A percentile compares a stretch with the other conserved stretches of the same genome.
phyloP scores from a whole-genome alignment of 1,140 invertebrate genomes.

The Apocrypta bakeri region DNA sequence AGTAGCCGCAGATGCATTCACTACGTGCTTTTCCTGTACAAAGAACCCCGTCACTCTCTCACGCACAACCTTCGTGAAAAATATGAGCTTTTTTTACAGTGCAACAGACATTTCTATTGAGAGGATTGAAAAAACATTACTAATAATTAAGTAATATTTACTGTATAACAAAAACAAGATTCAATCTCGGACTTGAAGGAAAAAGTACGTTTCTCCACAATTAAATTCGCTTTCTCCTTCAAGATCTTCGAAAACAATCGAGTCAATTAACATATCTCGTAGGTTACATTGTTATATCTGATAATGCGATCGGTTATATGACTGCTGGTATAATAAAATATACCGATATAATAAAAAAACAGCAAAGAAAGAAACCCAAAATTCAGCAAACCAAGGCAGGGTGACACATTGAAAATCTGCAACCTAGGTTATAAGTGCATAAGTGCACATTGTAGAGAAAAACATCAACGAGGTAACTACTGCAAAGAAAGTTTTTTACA shows the following conservation, averaged over 20 bases:
- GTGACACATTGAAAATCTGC: conserved; percentile 2
- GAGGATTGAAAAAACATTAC: neutral
- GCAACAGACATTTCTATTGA: neutral
- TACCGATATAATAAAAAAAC: neutral
- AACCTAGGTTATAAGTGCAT: conserved; percentile 17
- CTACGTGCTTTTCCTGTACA: conserved; percentile 74
- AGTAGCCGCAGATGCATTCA: conserved; percentile 66
- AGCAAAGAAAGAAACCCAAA: neutral
- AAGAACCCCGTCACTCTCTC: conserved; percentile 72
- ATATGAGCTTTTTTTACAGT: conserved; percentile 42
- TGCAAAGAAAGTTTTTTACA: neutral
- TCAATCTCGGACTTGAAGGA: neutral
- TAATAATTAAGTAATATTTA: no score
- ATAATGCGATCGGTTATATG: neutral
- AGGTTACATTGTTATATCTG: neutral
- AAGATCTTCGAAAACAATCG: neutral
- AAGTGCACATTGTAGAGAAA: neutral
- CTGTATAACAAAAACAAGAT: neutral
- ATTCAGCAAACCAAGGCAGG: conserved; percentile 14
- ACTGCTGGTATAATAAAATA: neutral
- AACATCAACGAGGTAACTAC: neutral
- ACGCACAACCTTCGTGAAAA: conserved; percentile 64
- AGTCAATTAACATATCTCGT: neutral
- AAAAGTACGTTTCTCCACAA: neutral
- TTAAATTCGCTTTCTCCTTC: conserved; percentile 33